Percentiles rank a stretch among this genome's conserved stretches.
phyloP scores from a whole-genome alignment of 2,888 invertebrate genomes.

The Protonemura montana region DNA sequence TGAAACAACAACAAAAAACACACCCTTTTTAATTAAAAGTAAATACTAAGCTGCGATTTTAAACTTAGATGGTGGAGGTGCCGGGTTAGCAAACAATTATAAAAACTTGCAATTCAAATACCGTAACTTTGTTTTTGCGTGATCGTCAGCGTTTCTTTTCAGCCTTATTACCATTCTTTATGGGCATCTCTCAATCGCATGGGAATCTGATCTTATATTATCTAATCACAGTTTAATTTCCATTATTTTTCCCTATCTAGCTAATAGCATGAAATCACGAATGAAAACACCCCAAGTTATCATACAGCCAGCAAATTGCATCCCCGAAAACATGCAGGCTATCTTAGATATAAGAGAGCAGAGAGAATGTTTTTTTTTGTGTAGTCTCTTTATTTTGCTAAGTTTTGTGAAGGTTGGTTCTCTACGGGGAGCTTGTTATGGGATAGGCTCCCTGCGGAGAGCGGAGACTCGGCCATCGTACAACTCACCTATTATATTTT shows the following conservation, averaged over 20 bases:
- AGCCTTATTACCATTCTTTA: background rate
- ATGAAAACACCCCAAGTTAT: background rate
- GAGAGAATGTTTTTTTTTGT: slow-evolving; percentile 1
- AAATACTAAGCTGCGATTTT: background rate
- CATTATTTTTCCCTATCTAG: background rate
- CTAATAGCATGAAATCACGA: background rate
- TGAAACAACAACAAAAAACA: background rate
- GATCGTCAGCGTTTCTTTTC: background rate
- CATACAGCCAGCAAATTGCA: slow-evolving; percentile 10
- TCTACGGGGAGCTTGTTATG: slow-evolving; percentile 44
- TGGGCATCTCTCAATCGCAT: background rate
- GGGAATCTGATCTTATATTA: slow-evolving; percentile 21
- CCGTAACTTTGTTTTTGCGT: background rate
- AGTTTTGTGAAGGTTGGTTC: slow-evolving; percentile 23
- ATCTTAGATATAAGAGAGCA: background rate
- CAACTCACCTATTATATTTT: background rate
- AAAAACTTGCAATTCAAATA: background rate
- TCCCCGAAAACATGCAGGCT: background rate
- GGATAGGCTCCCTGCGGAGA: slow-evolving; percentile 39
- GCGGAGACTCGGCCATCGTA: slow-evolving; percentile 2
- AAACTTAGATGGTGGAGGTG: background rate
- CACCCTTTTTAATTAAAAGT: background rate
- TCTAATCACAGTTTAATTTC: slow-evolving; percentile 31
- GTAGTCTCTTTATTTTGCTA: slow-evolving; percentile 13
- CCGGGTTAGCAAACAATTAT: background rate